Percentiles rank a stretch among this genome's conserved stretches.
phyloP scores from a whole-genome alignment of 1,140 invertebrate genomes.

The Drosophila biarmipes region DNA sequence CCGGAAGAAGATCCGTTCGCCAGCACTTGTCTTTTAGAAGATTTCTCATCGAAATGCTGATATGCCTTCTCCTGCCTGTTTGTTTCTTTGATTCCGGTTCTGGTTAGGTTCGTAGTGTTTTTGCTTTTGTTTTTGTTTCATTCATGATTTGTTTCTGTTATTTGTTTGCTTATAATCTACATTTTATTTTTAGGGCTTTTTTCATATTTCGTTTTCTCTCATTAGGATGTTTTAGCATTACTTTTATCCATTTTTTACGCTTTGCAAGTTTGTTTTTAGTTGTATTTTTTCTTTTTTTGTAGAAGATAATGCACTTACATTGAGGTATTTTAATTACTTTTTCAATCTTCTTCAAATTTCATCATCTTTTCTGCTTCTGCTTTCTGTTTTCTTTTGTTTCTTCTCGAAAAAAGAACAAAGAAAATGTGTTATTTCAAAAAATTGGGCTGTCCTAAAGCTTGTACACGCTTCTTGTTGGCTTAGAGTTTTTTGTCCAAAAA shows the following conservation, averaged over 20 bases:
- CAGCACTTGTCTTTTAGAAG: slow-evolving; percentile 6
- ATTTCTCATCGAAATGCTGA: slow-evolving; percentile 7
- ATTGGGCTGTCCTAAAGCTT: slow-evolving; percentile 48
- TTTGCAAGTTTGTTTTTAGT: slow-evolving; percentile 28
- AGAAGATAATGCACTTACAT: slow-evolving; percentile 82
- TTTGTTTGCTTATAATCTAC: slow-evolving; percentile 39
- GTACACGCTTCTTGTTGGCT: slow-evolving; percentile 47
- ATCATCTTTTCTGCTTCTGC: slow-evolving; percentile 54
- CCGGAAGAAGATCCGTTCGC: slow-evolving; percentile 3
- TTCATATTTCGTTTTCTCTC: slow-evolving; percentile 13
- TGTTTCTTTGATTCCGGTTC: slow-evolving; percentile 23
- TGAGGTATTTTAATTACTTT: slow-evolving; percentile 83
- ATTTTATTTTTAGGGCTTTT: slow-evolving; percentile 22
- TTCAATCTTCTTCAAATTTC: slow-evolving; percentile 75
- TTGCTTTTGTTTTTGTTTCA: too few species aligned
- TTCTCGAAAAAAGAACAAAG: slow-evolving; percentile 29
- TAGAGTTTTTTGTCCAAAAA: slow-evolving; percentile 35
- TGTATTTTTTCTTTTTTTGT: slow-evolving; percentile 52
- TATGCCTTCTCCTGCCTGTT: slow-evolving; percentile 32
- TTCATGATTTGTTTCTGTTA: slow-evolving; percentile 19
- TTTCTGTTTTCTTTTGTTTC: slow-evolving; percentile 29
- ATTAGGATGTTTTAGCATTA: slow-evolving; percentile 47
- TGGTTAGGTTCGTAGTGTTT: slow-evolving; percentile 13
- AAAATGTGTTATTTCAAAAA: slow-evolving; percentile 42
- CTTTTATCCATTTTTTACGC: slow-evolving; percentile 46